Evolutionary conservation across 2,888 invertebrate species (phyloP), one percentile per base, ranked within the genome.

Genomic region (Troglohyphantes excavatus): DNA sequence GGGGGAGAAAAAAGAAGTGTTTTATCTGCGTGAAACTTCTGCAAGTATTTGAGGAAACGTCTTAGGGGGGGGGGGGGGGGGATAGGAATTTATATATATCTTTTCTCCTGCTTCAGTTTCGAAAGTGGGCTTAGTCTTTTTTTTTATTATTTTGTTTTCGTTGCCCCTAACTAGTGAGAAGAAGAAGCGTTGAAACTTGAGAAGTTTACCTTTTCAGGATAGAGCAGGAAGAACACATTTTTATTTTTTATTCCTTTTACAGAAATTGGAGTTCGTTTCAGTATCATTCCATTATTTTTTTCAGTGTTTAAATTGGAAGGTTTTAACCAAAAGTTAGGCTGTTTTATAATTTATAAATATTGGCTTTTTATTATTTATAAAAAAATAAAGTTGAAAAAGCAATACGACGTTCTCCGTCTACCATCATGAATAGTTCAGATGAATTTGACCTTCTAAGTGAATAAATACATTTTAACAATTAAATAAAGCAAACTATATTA

Each of bases 21-120:
- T 19, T 79, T 79, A 68, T 67, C 46, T 53, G 3, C n/a, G 11
- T 27, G 67, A 53, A 79, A 79, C 67, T 79, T 79, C 67, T 53
- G 67, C 46, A 21, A 33, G 46, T 67, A 63, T 78, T 78, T 63
- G 39, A 2, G 65, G 43, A 65, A 26, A 78, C 23, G 39, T 3
- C 39, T 78, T 17, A 65, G 33, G 39, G 21, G 53, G 21, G 11
- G 23, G n/a, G n/a, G n/a, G n/a, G n/a, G n/a, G n/a, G n/a, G n/a
- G n/a, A n/a, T n/a, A n/a, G 65, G 21, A 23, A 11, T 63, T 65
- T 65, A 61, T 78, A 65, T 65, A 63, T 65, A 65, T 78, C 23
- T 39, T 17, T 23, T 65, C n/a, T 65, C 65, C 63, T 43, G 19
- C n/a, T n/a, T 65, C n/a, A 13, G 46, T 39, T 43, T 59, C 21